Evolutionary conservation across 2,888 invertebrate species (phyloP), one percentile per base, ranked within the genome.

Genomic region (Caenorhabditis sp.): DNA sequence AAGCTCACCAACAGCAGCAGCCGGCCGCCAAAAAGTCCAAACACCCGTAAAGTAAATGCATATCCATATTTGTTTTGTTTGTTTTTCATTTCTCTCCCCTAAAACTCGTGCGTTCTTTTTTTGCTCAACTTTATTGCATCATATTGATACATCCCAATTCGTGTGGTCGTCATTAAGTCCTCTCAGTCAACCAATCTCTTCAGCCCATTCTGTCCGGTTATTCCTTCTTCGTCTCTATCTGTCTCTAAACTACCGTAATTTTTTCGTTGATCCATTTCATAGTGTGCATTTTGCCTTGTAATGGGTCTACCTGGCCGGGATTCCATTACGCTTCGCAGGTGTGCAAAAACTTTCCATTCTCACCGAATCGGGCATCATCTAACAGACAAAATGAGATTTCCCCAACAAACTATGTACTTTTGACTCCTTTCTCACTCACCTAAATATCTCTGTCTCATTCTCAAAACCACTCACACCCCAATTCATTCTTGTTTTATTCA

Each of bases 401-500:
- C 32, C 39, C 39, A 48, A 45, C 45, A 8, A 13, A 22, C 8
- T 58, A 59, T 55, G 55, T 55, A 55, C 43, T 41, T 45, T 35
- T 37, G 7, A 13, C 9, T 20, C 32, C n/a, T 6, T 7, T 20
- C 24, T 7, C 22, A n/a, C 43, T 8, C 52, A 32, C n/a, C 15
- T 4, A 27, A 45, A 11, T 43, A 24, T 45, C 8, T n/a, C 45
- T 20, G 20, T 55, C 8, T 17, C 65, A 43, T 3, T 7, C 45
- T 7, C 43, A 50, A 35, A n/a, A n/a, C n/a, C n/a, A n/a, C n/a
- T n/a, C 52, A 3, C 45, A 37, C 41, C 48, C 56, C 20, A 52
- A 52, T 59, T 30, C 68, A 68, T 68, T 68, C 68, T 68, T 68
- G 59, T 68, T 70, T 70, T 70, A 70, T 70, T 45, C 53, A 70